Evolutionary conservation across 2,113 vertebrate species (phyloP).

Genomic region (Neofelis nebulosa): DNA sequence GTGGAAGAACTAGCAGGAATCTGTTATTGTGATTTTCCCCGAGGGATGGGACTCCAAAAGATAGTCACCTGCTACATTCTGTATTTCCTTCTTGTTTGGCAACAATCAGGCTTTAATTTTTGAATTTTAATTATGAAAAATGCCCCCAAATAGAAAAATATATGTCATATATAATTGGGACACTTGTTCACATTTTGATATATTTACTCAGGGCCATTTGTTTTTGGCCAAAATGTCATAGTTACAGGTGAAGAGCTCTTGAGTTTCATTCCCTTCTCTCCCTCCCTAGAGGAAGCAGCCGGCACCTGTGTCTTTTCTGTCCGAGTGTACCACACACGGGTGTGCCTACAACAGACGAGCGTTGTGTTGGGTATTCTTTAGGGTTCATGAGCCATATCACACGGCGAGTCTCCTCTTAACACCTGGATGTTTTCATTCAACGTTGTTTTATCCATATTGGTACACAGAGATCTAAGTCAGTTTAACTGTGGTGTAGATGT

Average conservation of each 20-base stretch:
- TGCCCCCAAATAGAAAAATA: not conserved
- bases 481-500: accelerated
- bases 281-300: not conserved
- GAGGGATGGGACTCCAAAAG: not conserved
- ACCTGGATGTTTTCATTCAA: not conserved
- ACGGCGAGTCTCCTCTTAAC: not conserved
- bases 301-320: not conserved
- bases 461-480: not conserved
- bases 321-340: accelerated
- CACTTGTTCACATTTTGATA: not conserved
- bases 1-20: not conserved
- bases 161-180: not conserved
- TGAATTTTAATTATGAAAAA: not conserved
- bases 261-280: no score
- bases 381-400: no score
- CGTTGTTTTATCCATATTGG: not conserved
- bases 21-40: not conserved
- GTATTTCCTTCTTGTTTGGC: not conserved
- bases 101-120: not conserved
- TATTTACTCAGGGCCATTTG: not conserved
- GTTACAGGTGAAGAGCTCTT: not conserved
- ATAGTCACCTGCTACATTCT: not conserved
- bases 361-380: not conserved
- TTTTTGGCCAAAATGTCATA: not conserved
- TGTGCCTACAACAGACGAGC: not conserved